phyloP scores from a whole-genome alignment of 2,797 vertebrate genomes.

The Pitangus sulphuratus region DNA sequence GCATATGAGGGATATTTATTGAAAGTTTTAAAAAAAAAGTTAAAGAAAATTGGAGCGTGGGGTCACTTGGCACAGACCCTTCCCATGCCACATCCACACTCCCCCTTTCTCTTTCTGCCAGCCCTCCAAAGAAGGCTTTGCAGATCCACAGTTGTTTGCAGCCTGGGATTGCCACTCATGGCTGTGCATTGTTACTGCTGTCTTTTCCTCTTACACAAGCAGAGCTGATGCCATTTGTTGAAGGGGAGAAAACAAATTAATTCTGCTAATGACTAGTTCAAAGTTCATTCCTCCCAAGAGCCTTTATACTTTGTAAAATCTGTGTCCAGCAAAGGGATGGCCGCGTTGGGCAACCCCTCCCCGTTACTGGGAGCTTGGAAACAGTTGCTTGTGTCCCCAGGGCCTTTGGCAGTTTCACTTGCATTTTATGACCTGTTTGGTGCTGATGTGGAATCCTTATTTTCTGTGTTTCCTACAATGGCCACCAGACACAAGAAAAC shows the following conservation, averaged over 20 bases:
- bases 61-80: background rate
- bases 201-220: background rate
- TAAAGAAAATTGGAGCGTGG: fast-evolving
- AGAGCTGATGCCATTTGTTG: background rate
- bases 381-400: background rate
- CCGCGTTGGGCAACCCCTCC: fast-evolving
- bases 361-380: background rate
- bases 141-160: background rate
- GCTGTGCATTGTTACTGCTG: background rate
- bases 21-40: background rate
- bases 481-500: background rate
- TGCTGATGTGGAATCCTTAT: background rate
- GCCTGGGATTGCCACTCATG: background rate
- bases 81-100: fast-evolving
- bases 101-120: background rate
- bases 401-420: background rate
- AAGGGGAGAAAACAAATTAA: background rate
- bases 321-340: background rate
- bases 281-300: background rate
- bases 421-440: background rate
- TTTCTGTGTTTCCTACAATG: background rate
- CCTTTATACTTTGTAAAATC: background rate
- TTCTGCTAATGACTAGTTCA: background rate
- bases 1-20: background rate
- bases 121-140: background rate